A percentile compares a stretch with the other conserved stretches of the same genome.
Conservation (phyloP, 2,797 vertebrate species). For the Spizella passerina region DNA sequence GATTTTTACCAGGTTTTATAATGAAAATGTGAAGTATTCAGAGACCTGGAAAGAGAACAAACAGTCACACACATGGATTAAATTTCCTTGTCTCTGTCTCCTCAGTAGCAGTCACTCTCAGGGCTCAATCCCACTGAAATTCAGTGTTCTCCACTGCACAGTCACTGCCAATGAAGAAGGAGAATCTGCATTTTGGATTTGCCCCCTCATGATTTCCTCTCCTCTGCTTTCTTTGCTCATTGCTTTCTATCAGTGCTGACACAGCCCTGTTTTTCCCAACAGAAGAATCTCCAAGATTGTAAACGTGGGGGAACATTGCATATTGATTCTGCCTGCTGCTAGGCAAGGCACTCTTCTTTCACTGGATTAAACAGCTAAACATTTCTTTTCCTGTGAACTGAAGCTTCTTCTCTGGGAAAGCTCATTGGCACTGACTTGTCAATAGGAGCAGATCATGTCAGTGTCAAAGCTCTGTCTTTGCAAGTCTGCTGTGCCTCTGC, state of each 20-base stretch:
- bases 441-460: neutral
- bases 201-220: neutral
- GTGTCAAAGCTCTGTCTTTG: neutral
- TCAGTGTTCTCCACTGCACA: neutral
- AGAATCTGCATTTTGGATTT: neutral
- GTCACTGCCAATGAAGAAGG: neutral
- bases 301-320: fast-evolving
- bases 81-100: neutral
- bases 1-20: neutral
- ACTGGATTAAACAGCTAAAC: neutral
- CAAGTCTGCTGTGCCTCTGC: neutral
- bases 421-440: neutral
- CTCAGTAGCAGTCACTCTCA: neutral
- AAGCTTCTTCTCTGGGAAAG: neutral
- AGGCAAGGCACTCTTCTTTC: neutral
- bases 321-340: neutral
- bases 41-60: neutral
- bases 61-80: neutral
- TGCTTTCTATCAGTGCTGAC: neutral
- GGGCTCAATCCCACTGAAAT: neutral
- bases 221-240: neutral
- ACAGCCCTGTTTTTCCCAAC: neutral
- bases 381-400: neutral
- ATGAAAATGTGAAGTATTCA: neutral
- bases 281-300: neutral